Percentiles rank a stretch among this genome's conserved stretches.
Conservation (phyloP, 2,113 vertebrate species). For the Gyps fulvus region DNA sequence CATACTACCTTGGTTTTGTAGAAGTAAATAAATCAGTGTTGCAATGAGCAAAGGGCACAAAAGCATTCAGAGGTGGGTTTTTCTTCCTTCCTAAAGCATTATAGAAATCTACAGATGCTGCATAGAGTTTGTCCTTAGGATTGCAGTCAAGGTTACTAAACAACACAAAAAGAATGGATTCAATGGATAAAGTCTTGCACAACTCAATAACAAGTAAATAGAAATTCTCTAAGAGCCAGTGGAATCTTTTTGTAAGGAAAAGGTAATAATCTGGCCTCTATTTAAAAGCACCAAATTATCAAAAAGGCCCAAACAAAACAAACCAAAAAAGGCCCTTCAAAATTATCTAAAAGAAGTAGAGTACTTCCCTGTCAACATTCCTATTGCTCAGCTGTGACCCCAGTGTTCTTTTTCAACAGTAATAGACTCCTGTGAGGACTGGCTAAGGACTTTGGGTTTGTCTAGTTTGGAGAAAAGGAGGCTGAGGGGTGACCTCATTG, state of each 20-base stretch:
- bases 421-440: background rate
- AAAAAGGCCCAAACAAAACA: background rate
- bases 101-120: background rate
- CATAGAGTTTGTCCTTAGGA: background rate
- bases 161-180: background rate
- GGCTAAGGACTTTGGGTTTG: background rate
- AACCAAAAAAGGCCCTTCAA: background rate
- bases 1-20: background rate
- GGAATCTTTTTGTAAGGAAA: background rate
- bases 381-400: background rate
- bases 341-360: background rate
- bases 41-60: background rate
- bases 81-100: background rate
- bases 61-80: rapidly evolving
- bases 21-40: background rate
- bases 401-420: background rate
- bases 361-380: background rate
- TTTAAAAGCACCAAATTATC: background rate
- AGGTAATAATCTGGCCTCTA: background rate
- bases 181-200: background rate
- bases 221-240: background rate
- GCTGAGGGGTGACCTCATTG: rapidly evolving
- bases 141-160: background rate
- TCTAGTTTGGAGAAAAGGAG: background rate
- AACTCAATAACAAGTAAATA: background rate